Evolutionary conservation across 2,797 vertebrate species (phyloP).

Genomic region (Mormyrops attenuatus): DNA sequence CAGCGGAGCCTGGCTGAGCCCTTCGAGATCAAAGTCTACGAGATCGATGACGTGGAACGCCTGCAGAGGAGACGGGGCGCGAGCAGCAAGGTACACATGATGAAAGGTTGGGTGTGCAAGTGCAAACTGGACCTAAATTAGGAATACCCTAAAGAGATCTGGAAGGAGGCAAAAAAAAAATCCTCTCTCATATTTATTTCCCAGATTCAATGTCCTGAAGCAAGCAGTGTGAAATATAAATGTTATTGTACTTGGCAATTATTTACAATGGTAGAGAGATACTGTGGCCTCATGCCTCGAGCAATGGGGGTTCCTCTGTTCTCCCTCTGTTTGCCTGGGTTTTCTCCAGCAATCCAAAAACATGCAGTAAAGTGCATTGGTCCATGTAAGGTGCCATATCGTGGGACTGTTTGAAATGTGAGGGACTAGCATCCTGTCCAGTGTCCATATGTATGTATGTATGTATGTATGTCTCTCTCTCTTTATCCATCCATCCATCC

Average conservation of each 20-base stretch:
- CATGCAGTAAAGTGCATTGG: background rate
- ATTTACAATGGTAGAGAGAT: background rate
- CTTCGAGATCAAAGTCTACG: slow-evolving; percentile 99
- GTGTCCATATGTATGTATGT: background rate
- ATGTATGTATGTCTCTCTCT: background rate
- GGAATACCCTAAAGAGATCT: background rate
- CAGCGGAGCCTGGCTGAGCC: slow-evolving; percentile 71
- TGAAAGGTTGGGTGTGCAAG: background rate
- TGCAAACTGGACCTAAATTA: background rate
- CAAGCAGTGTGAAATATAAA: background rate
- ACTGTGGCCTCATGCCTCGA: background rate
- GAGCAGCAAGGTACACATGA: slow-evolving; percentile 71
- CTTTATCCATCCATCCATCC: too few species aligned
- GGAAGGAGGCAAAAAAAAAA: background rate
- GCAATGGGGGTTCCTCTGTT: background rate
- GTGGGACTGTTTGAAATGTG: background rate
- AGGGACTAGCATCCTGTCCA: background rate
- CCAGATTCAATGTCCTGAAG: background rate
- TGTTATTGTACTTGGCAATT: background rate
- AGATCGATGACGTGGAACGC: slow-evolving; percentile 93
- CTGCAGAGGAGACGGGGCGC: slow-evolving; percentile 77
- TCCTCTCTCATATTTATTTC: background rate
- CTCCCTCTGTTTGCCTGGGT: background rate
- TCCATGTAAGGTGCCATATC: background rate
- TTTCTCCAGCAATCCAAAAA: background rate